Conservation (phyloP, 2,113 vertebrate genomes). For the Engraulis encrasicolus region DNA sequence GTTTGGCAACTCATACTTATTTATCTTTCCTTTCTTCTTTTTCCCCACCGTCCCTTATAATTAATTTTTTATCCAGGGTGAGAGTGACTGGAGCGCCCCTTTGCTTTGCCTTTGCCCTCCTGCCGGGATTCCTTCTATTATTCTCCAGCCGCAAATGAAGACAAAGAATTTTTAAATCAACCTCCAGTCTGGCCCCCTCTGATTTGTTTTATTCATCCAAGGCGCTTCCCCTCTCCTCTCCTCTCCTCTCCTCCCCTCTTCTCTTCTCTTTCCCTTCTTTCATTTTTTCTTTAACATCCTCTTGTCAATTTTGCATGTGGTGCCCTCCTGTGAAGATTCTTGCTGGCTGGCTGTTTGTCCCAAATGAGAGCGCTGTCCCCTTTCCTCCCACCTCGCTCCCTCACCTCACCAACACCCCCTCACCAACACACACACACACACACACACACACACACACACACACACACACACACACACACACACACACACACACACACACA, state of each 20-base stretch:
- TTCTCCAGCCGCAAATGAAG: constrained; percentile 75
- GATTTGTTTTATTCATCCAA: constrained; percentile 77
- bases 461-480: constrained; percentile 32
- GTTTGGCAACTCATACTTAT: constrained; percentile 54
- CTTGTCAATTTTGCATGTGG: constrained; percentile 73
- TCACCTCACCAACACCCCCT: constrained; percentile 48
- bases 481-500: constrained; percentile 32
- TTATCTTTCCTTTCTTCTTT: constrained; percentile 54
- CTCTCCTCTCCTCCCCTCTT: constrained; percentile 27
- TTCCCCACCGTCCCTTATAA: constrained; percentile 55
- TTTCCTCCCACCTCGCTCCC: constrained; percentile 50
- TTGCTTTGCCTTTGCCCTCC: constrained; percentile 45
- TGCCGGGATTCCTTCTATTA: constrained; percentile 57
- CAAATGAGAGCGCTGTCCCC: constrained; percentile 47
- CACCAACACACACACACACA: background rate
- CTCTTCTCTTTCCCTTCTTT: constrained; percentile 20
- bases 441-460: constrained; percentile 29
- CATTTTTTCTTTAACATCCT: constrained; percentile 62
- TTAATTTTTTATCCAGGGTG: constrained; percentile 64
- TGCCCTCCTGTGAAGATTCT: constrained; percentile 51
- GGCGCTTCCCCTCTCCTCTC: constrained; percentile 42
- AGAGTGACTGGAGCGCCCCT: constrained; percentile 51
- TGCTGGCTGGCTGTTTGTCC: constrained; percentile 39
- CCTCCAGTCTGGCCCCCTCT: constrained; percentile 65
- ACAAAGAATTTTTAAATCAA: constrained; percentile 76